phyloP scores from a whole-genome alignment of 2,113 vertebrate genomes.

The Lasiurus cinereus region DNA sequence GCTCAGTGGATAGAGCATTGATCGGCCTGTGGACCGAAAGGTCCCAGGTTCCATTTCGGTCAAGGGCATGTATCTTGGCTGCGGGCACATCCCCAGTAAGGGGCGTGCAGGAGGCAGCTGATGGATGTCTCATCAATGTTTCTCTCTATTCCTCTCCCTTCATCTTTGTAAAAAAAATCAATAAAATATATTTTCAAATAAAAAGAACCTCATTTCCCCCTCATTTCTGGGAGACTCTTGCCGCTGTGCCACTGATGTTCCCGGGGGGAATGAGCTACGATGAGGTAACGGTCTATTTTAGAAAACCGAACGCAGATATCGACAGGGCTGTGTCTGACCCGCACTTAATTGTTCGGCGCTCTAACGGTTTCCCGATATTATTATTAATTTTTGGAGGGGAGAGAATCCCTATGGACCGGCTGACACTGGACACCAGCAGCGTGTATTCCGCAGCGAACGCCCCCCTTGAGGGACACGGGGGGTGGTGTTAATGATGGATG shows the following conservation, averaged over 20 bases:
- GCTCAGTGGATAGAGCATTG: too few species aligned
- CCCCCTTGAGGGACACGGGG: conserved; percentile 40
- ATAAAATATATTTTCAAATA: too few species aligned
- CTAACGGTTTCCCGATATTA: not conserved
- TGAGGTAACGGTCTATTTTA: conserved; percentile 70
- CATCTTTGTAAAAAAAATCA: too few species aligned
- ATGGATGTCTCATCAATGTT: too few species aligned
- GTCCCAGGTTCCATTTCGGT: too few species aligned
- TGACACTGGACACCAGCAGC: not conserved
- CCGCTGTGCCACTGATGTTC: conserved; percentile 35
- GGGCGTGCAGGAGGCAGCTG: too few species aligned
- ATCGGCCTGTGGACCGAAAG: too few species aligned
- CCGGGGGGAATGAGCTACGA: conserved; percentile 57
- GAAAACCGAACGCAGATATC: conserved; percentile 68
- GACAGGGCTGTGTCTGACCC: conserved; percentile 59
- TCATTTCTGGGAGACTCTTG: conserved; percentile 50
- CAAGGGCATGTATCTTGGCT: too few species aligned
- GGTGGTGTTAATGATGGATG: conserved; percentile 64
- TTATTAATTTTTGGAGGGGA: not conserved
- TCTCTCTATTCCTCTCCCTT: too few species aligned
- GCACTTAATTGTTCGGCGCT: conserved; percentile 13
- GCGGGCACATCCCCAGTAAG: too few species aligned
- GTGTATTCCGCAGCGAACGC: not conserved
- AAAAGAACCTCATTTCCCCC: conserved; percentile 31
- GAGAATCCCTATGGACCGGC: conserved; percentile 48